Evolutionary conservation across 2,888 invertebrate species (phyloP), one percentile per base, ranked within the genome.

Genomic region (Dicyrtoma fusca): DNA sequence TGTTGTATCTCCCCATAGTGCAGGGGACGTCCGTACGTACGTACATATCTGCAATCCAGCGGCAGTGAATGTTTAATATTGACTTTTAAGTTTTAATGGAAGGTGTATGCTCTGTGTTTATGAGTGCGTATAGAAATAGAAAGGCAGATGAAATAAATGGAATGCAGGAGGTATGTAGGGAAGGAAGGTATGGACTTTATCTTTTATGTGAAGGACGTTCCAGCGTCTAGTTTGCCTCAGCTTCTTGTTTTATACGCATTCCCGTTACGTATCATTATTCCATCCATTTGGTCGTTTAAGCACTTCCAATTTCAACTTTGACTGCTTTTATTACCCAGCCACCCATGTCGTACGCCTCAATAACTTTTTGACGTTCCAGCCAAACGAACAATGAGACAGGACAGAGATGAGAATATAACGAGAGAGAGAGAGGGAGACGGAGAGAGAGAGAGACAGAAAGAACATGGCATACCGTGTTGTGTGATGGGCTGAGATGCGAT

Each of bases 261-360:
- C 61, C 61, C 19, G 23, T 47, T 64, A 51, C 64, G 47, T 64
- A 51, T 64, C 64, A 64, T 64, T 64, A 64, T 64, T 64, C 64
- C 64, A 49, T 64, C 64, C 64, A 51, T 64, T 64, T 64, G 26
- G 64, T 26, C 64, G 19, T 64, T 64, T 64, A 64, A 49, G 51
- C 51, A 26, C 51, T 51, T 51, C 63, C 49, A 64, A 64, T 64
- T 64, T 64, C 64, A 64, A 51, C 64, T 64, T 45, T 23, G 64
- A 49, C 64, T 64, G 47, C 64, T 64, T 64, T 64, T 64, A 64
- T 64, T 64, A 51, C 64, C 64, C 64, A 64, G 25, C 64, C 64
- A 64, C 47, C 64, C 64, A 64, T 64, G 51, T 51, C 51, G 64
- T 64, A 34, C 64, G 64, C 51, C 49, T 64, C 64, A 64, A 64